A percentile compares a stretch with the other conserved stretches of the same genome.
phyloP scores from a whole-genome alignment of 2,797 vertebrate species.

The Telmatherina bonti region DNA sequence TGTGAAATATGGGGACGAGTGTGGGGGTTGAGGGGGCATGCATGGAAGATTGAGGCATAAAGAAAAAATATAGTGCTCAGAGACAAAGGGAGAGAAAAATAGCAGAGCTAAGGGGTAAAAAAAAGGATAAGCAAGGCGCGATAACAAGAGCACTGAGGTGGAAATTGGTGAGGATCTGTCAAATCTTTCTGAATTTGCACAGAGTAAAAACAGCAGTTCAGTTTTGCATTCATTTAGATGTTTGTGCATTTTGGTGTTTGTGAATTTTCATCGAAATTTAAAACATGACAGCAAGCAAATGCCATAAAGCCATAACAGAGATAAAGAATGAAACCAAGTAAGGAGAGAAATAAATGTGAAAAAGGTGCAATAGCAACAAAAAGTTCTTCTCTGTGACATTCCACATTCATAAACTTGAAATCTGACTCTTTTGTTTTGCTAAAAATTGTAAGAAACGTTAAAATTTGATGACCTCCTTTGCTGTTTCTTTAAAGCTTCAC shows the following conservation, averaged over 20 bases:
- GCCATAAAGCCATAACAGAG: slow-evolving; percentile 49
- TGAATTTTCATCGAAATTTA: slow-evolving; percentile 21
- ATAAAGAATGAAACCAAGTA: slow-evolving; percentile 2
- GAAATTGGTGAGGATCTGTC: slow-evolving; percentile 58
- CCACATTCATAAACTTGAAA: slow-evolving; percentile 28
- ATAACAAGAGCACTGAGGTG: slow-evolving; percentile 63
- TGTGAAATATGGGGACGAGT: slow-evolving; percentile 52
- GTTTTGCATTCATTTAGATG: slow-evolving; percentile 41
- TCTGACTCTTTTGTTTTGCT: slow-evolving; percentile 24
- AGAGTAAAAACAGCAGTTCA: slow-evolving; percentile 46
- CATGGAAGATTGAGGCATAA: slow-evolving; percentile 39
- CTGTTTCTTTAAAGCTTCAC: slow-evolving; percentile 21
- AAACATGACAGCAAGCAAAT: slow-evolving; percentile 52
- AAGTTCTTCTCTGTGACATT: slow-evolving; percentile 31
- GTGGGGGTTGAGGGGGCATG: slow-evolving; percentile 5
- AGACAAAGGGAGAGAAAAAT: slow-evolving; percentile 66
- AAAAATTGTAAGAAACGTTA: slow-evolving; percentile 39
- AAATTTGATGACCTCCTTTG: slow-evolving; percentile 40
- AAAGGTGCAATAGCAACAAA: slow-evolving; percentile 21
- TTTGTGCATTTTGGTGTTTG: too few species aligned
- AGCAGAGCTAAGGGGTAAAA: slow-evolving; percentile 23
- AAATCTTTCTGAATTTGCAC: slow-evolving; percentile 47
- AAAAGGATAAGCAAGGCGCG: slow-evolving; percentile 50
- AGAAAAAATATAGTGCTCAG: slow-evolving; percentile 44
- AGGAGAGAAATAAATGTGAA: slow-evolving; percentile 26